Evolutionary conservation across 2,113 vertebrate genomes (phyloP).

Genomic region (Thymallus thymallus): DNA sequence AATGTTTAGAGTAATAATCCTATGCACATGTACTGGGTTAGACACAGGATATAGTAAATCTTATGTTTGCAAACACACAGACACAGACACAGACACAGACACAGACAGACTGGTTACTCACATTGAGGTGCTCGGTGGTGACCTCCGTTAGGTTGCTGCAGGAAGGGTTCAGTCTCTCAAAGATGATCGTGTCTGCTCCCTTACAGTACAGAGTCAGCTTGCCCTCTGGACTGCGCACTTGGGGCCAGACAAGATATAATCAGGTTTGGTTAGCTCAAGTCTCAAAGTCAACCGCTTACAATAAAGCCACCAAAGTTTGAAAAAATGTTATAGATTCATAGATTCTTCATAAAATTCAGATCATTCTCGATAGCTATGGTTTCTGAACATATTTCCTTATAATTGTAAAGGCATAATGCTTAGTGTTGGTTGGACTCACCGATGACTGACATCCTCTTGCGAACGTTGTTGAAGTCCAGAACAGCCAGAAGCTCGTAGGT

Average conservation of each 20-base stretch:
- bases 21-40: neutral
- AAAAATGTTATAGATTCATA: too few relatives aligned
- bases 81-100: too few relatives aligned
- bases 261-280: neutral
- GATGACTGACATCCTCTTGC: conserved; percentile 96
- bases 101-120: conserved; percentile 64
- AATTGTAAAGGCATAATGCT: too few relatives aligned
- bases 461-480: conserved; percentile 90
- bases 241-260: neutral
- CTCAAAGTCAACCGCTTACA: neutral
- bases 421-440: conserved; percentile 61
- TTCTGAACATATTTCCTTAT: too few relatives aligned
- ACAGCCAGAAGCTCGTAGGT: conserved; percentile 86
- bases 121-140: conserved; percentile 86
- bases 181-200: conserved; percentile 92
- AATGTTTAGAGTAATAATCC: neutral
- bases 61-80: neutral
- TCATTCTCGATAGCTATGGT: too few relatives aligned
- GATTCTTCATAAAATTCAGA: too few relatives aligned
- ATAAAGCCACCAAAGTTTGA: neutral
- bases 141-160: conserved; percentile 73
- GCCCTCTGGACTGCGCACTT: conserved; percentile 83
- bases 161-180: conserved; percentile 80
- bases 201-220: conserved; percentile 87
- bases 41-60: too few relatives aligned